phyloP scores from a whole-genome alignment of 1,140 invertebrate genomes.

The Myzus persicae region DNA sequence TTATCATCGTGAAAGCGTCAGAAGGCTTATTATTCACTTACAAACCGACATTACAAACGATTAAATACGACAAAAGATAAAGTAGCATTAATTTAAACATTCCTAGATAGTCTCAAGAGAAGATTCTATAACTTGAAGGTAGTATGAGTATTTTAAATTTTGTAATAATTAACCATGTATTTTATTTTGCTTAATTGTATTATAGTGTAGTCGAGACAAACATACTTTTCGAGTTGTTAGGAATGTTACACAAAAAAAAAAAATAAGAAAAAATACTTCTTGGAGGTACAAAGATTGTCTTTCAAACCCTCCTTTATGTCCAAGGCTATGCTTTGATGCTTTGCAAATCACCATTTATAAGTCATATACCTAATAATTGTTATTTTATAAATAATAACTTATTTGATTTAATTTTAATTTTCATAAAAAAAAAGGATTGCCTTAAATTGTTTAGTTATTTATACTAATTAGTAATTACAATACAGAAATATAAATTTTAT shows the following conservation, averaged over 20 bases:
- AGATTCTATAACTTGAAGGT: constrained; percentile 32
- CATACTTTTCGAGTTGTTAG: constrained; percentile 16
- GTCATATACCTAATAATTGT: no score
- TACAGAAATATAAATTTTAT: no score
- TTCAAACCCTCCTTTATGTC: background rate
- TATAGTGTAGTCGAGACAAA: constrained; percentile 32
- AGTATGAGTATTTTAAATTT: background rate
- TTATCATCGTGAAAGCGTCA: background rate
- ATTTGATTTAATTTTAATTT: no score
- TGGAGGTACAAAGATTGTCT: constrained; percentile 35
- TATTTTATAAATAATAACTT: no score
- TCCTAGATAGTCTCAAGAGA: background rate
- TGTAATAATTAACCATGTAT: background rate
- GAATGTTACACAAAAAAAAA: constrained; percentile 36
- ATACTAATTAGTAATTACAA: no score
- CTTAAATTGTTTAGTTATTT: no score
- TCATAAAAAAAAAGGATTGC: no score
- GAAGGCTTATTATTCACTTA: constrained; percentile 17
- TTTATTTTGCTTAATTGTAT: background rate
- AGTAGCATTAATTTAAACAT: background rate
- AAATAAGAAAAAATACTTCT: constrained; percentile 42
- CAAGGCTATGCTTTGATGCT: background rate
- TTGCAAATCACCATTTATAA: background rate
- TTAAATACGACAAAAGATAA: background rate
- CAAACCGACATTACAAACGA: background rate